A percentile compares a stretch with the other conserved stretches of the same genome.
These are phyloP conservation scores for Sebastes dallii DNA, from an alignment of 2,797 vertebrate genomes.

Conservation along the genomic window DNA sequence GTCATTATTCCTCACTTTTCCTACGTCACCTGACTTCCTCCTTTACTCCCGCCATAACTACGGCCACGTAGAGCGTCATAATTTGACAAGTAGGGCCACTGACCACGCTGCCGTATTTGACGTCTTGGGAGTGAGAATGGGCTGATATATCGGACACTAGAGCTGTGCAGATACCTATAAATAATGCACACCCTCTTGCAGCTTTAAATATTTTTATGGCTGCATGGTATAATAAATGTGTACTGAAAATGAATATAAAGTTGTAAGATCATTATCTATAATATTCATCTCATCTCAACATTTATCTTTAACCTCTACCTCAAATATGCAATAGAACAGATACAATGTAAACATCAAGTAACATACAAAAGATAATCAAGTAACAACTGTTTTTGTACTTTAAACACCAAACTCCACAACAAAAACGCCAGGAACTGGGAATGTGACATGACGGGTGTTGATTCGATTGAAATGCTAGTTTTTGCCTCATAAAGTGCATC, in stretches of 20 bases:
- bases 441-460: not conserved
- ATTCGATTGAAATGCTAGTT: slow-evolving; percentile 35
- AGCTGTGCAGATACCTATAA: not conserved
- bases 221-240: not conserved
- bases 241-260: not conserved
- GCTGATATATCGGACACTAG: not conserved
- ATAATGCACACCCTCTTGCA: not conserved
- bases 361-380: not conserved
- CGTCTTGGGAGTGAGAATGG: not conserved
- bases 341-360: not conserved
- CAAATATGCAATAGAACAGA: not conserved
- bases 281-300: not conserved
- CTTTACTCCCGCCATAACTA: not conserved
- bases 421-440: not conserved
- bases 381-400: not conserved
- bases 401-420: not conserved
- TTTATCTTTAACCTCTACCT: not conserved
- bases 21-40: not conserved
- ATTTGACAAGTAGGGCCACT: not conserved
- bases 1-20: not conserved
- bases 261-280: not conserved
- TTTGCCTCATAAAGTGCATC: slow-evolving; percentile 6
- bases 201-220: not conserved
- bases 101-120: not conserved
- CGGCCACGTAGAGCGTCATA: too few relatives aligned